Evolutionary conservation across 2,888 invertebrate species (phyloP), one percentile per base, ranked within the genome.

Genomic region (Baccha elongata): DNA sequence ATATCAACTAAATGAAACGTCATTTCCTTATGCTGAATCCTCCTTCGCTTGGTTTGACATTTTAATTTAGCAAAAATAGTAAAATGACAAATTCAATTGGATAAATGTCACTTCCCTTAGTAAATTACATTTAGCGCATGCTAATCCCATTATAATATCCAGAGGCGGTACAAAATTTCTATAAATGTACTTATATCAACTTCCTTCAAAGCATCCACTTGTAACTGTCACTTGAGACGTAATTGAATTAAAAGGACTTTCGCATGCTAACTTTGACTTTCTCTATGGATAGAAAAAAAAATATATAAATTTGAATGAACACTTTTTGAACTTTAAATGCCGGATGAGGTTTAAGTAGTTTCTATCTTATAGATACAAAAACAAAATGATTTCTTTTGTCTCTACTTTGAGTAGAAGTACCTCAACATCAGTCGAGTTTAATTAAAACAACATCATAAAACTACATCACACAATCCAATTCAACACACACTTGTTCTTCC

Each of bases 211-310:
- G 21, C 48, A 26, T 21, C 42, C 60, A 46, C 55, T 71, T 35
- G 44, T 55, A 50, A 50, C 37, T 58, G 50, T 62, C 55, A 37
- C 46, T 73, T 26, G 48, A 71, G 37, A 71, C 44, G 37, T 76
- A 71, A 76, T 76, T 71, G 64, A 71, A 71, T 76, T 71, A 55
- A 55, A 64, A 76, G 76, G 76, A 76, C 62, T 75, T 50, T 50
- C 13, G 15, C 26, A 29, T 21, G n/a, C 48, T 48, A 7, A 4
- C 21, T 48, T 58, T 35, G 37, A 40, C 21, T 40, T 55, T 37
- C 5, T 32, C 29, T 32, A 8, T 13, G 48, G 26, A 29, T 2
- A 8, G 5, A 50, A 32, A 52, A 32, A 17, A 3, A 48, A 13
- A 32, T 48, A 53, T 40, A 55, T 19, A 15, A 62, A 53, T 35